Conservation (phyloP, 2,797 vertebrate species). For the Steatocranus sp. region DNA sequence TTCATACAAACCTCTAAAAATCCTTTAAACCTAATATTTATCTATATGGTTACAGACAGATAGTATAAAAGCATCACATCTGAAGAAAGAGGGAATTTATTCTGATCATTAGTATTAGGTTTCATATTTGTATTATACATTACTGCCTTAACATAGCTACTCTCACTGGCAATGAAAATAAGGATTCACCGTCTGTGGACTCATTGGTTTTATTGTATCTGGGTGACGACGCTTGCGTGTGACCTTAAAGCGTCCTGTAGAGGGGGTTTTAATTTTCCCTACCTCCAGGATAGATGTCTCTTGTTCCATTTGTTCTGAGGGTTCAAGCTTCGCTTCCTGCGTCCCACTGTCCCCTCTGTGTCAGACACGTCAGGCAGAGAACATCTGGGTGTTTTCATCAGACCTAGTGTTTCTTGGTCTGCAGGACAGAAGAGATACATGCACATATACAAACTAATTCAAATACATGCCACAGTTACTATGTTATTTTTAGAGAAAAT, state of each 20-base stretch:
- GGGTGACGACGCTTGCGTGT: not conserved
- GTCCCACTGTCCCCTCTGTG: slow-evolving; percentile 46
- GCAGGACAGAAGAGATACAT: not conserved
- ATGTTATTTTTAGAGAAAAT: not conserved
- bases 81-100: not conserved
- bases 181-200: not conserved
- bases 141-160: not conserved
- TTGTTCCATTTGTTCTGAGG: slow-evolving; percentile 88
- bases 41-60: not conserved
- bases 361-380: slow-evolving; percentile 85
- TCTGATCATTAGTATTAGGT: not conserved
- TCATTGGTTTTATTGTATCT: not conserved
- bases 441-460: not conserved
- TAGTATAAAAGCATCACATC: not conserved
- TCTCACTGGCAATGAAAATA: not conserved
- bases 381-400: slow-evolving; percentile 96
- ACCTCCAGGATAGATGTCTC: slow-evolving; percentile 97
- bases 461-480: not conserved
- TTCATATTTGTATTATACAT: not conserved
- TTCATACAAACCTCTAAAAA: not conserved
- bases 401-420: slow-evolving; percentile 87
- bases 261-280: not conserved
- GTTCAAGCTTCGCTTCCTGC: slow-evolving; percentile 74
- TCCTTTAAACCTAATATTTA: not conserved
- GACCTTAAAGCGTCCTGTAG: not conserved